Conservation (phyloP, 2,797 vertebrate species). For the Mormyrus hasselquistii region DNA sequence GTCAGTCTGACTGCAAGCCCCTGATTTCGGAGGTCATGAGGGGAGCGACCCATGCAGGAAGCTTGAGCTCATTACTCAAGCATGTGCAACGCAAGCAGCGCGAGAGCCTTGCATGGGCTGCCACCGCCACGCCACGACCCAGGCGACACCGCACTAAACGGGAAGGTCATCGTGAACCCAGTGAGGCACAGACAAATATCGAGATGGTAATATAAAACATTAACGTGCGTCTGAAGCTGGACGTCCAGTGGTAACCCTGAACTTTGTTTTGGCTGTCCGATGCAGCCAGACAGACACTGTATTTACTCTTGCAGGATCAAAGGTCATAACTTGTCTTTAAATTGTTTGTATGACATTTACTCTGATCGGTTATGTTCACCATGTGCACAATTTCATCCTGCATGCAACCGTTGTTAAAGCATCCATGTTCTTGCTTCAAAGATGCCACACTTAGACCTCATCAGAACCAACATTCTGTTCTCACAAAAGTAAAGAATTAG, state of each 20-base stretch:
- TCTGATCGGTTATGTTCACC: neutral
- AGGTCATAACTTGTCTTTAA: constrained; percentile 9
- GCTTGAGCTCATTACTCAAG: neutral
- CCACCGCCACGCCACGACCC: neutral
- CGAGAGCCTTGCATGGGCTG: neutral
- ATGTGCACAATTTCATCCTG: neutral
- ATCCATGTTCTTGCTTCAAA: neutral
- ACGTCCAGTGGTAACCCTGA: neutral
- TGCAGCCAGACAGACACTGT: constrained; percentile 4
- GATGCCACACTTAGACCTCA: neutral
- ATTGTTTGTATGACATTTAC: neutral
- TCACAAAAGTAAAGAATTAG: neutral
- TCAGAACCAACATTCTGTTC: neutral
- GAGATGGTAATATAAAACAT: neutral
- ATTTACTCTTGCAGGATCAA: constrained; percentile 9
- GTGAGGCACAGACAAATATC: neutral
- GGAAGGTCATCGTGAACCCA: neutral
- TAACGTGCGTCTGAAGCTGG: neutral
- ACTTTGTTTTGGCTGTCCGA: neutral
- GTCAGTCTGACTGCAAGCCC: neutral
- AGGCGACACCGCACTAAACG: neutral
- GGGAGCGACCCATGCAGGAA: neutral
- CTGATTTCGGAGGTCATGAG: neutral
- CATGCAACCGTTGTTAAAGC: neutral
- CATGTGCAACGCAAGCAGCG: neutral